These are phyloP conservation scores for Apeltes quadracus DNA, from an alignment of 2,113 vertebrate genomes.

Conservation along the genomic window DNA sequence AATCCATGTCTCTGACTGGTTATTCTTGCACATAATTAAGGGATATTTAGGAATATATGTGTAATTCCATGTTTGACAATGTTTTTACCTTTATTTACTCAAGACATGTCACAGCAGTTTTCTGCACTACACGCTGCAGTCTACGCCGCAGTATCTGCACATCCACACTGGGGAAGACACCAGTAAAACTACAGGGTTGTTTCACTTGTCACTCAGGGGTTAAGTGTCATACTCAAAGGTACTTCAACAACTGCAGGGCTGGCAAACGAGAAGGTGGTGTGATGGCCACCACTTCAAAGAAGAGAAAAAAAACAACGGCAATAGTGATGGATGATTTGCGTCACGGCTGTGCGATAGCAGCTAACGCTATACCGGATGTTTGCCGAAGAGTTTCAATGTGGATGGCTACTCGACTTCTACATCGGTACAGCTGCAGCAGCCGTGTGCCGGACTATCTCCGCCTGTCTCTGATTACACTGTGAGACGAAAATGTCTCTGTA, in stretches of 20 bases:
- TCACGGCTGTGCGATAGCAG: background rate
- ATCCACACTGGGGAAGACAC: background rate
- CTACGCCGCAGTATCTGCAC: background rate
- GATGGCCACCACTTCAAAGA: background rate
- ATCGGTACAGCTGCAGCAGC: conserved; percentile 2
- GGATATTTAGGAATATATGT: too few relatives aligned
- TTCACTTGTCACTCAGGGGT: background rate
- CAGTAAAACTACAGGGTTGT: background rate
- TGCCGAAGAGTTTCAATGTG: background rate
- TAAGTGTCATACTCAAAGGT: background rate
- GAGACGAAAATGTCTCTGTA: conserved; percentile 10
- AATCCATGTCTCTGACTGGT: too few relatives aligned
- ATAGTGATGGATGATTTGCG: background rate
- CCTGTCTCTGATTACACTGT: conserved; percentile 10
- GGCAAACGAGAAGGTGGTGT: background rate
- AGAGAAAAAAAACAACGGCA: background rate
- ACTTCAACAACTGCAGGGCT: background rate
- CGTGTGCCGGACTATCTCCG: background rate
- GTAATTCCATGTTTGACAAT: background rate
- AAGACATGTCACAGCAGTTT: background rate
- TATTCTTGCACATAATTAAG: background rate
- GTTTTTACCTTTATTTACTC: background rate
- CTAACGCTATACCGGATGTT: background rate
- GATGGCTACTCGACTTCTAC: background rate
- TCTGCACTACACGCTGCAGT: too few relatives aligned